phyloP scores from a whole-genome alignment of 2,888 invertebrate species.

The Agriotes lineatus region DNA sequence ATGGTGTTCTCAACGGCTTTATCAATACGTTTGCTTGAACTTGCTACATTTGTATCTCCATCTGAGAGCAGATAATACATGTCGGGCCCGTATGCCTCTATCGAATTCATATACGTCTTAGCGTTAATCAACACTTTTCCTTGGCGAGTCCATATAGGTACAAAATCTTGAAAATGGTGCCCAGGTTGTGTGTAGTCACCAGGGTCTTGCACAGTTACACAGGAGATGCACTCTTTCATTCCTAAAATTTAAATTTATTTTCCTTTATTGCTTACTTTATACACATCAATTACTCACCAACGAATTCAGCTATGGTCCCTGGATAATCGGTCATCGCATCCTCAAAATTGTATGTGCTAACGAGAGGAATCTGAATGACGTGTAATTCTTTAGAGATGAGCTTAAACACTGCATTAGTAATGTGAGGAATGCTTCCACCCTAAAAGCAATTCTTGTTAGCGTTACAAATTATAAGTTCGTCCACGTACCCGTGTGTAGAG shows the following conservation, averaged over 20 bases:
- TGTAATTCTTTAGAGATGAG: conserved; percentile 73
- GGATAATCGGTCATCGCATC: conserved; percentile 75
- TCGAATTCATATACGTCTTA: conserved; percentile 79
- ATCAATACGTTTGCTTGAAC: conserved; percentile 76
- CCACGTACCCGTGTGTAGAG: conserved; percentile 79
- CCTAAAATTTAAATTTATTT: conserved; percentile 57
- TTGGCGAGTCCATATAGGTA: conserved; percentile 83
- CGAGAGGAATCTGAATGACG: conserved; percentile 79
- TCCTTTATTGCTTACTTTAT: no score
- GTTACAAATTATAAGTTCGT: not conserved
- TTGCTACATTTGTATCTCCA: conserved; percentile 76
- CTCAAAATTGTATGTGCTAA: conserved; percentile 74
- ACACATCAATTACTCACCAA: conserved; percentile 57
- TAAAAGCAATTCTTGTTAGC: conserved; percentile 60
- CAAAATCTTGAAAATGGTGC: conserved; percentile 76
- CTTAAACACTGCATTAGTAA: conserved; percentile 82
- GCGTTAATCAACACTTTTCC: conserved; percentile 79
- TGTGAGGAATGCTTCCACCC: conserved; percentile 86
- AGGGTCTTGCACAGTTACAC: conserved; percentile 78
- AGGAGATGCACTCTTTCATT: conserved; percentile 68
- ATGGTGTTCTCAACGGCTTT: conserved; percentile 81
- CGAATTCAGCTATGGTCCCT: conserved; percentile 78
- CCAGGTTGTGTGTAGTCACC: conserved; percentile 76
- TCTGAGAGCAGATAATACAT: conserved; percentile 86
- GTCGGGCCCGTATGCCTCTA: conserved; percentile 84